Evolutionary conservation across 2,888 invertebrate species (phyloP).

Genomic region (Drosophila imparisetae): DNA sequence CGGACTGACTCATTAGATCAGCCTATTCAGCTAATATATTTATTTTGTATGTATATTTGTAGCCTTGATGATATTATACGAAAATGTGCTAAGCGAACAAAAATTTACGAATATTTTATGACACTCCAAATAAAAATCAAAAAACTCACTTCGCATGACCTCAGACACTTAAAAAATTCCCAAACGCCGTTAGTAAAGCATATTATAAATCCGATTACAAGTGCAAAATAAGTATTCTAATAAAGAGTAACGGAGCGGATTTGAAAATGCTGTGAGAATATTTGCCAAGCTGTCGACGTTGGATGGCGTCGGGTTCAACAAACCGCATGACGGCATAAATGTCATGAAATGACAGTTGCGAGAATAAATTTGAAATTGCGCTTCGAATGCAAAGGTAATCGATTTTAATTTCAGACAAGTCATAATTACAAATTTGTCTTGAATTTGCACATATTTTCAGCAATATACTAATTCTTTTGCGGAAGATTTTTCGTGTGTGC

Average conservation of each 20-base stretch:
- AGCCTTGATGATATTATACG: slow-evolving; percentile 53
- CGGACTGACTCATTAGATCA: slow-evolving; percentile 32
- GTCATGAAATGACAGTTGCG: slow-evolving; percentile 46
- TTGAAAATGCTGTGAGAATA: slow-evolving; percentile 40
- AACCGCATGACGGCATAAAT: slow-evolving; percentile 53
- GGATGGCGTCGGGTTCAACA: slow-evolving; percentile 35
- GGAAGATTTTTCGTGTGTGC: slow-evolving; percentile 40
- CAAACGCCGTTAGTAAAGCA: slow-evolving; percentile 59
- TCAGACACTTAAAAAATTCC: slow-evolving; percentile 36
- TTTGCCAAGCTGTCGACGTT: slow-evolving; percentile 26
- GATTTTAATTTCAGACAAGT: slow-evolving; percentile 28
- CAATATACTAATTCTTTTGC: slow-evolving; percentile 11
- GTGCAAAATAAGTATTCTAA: slow-evolving; percentile 16
- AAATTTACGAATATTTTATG: slow-evolving; percentile 60
- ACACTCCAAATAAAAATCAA: slow-evolving; percentile 45
- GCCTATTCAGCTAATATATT: slow-evolving; percentile 13
- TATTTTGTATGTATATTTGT: not conserved
- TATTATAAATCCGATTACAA: slow-evolving; percentile 52
- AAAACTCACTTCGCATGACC: slow-evolving; percentile 55
- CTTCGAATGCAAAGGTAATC: slow-evolving; percentile 35
- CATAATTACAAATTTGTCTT: slow-evolving; percentile 21
- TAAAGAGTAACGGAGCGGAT: slow-evolving; percentile 58
- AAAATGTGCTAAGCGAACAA: slow-evolving; percentile 71
- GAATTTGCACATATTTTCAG: not conserved
- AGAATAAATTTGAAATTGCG: slow-evolving; percentile 33